Evolutionary conservation across 2,888 invertebrate genomes (phyloP).

Genomic region (Scaeva pyrastri): DNA sequence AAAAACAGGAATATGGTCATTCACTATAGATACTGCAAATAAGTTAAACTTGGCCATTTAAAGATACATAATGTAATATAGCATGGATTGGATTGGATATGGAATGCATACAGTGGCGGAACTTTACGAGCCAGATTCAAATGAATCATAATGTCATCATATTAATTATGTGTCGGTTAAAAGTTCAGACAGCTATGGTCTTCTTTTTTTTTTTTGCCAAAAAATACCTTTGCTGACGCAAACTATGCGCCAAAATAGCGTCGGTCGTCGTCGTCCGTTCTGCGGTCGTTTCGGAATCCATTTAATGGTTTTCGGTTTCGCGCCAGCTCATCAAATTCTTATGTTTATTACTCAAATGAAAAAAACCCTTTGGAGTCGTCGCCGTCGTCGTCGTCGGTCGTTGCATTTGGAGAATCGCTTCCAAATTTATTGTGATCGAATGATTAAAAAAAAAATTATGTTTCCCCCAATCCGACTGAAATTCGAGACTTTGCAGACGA

Average conservation of each 20-base stretch:
- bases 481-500: slow-evolving; percentile 64
- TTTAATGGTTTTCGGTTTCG: slow-evolving; percentile 42
- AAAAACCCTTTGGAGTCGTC: slow-evolving; percentile 25
- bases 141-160: slow-evolving; percentile 59
- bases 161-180: slow-evolving; percentile 45
- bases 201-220: not conserved
- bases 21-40: slow-evolving; percentile 43
- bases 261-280: slow-evolving; percentile 36
- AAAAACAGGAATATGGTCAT: slow-evolving; percentile 53
- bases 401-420: slow-evolving; percentile 27
- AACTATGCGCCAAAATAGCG: slow-evolving; percentile 59
- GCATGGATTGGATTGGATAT: too few species aligned
- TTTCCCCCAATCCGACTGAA: slow-evolving; percentile 46
- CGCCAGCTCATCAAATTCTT: slow-evolving; percentile 61
- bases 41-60: slow-evolving; percentile 21
- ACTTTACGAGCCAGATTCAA: slow-evolving; percentile 49
- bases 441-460: slow-evolving; percentile 35
- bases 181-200: slow-evolving; percentile 13
- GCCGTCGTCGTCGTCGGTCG: slow-evolving; percentile 19
- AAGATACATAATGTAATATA: not conserved
- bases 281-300: slow-evolving; percentile 17
- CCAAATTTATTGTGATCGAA: slow-evolving; percentile 34
- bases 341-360: slow-evolving; percentile 42
- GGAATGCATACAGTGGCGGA: not conserved
- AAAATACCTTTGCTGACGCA: slow-evolving; percentile 11